These are phyloP conservation scores for Aplodontia rufa DNA, from an alignment of 2,113 vertebrate species.

Conservation along the genomic window DNA sequence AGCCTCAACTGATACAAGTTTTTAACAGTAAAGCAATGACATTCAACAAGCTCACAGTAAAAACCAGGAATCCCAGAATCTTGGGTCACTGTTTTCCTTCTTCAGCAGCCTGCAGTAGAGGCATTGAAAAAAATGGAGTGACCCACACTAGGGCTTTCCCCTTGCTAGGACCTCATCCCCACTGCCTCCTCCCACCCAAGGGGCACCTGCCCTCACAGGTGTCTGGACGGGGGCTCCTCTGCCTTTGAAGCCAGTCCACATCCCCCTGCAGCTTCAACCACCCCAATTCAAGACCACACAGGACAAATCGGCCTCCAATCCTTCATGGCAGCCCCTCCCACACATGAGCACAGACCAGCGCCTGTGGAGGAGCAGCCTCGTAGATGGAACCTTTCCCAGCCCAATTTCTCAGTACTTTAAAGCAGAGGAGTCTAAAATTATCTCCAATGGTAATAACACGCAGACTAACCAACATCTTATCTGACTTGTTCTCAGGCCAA, in stretches of 20 bases:
- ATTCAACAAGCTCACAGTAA: neutral
- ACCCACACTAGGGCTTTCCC: neutral
- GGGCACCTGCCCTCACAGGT: neutral
- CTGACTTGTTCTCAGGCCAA: neutral
- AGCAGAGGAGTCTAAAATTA: neutral
- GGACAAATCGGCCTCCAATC: neutral
- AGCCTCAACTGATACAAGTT: neutral
- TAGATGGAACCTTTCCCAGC: neutral
- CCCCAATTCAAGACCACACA: neutral
- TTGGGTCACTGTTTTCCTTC: neutral
- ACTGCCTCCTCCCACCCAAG: neutral
- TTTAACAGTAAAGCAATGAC: neutral
- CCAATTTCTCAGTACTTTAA: neutral
- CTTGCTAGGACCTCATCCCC: neutral
- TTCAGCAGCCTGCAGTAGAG: neutral
- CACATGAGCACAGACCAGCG: neutral
- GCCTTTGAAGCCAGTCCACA: neutral
- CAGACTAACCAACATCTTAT: neutral
- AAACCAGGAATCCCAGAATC: neutral
- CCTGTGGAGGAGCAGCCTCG: accelerated
- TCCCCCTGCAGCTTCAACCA: too few relatives aligned
- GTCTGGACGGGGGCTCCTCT: neutral
- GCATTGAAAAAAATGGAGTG: neutral
- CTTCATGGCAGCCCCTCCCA: neutral
- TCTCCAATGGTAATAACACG: neutral